Evolutionary conservation across 2,797 vertebrate species (phyloP).

Genomic region (Okamejei kenojei): DNA sequence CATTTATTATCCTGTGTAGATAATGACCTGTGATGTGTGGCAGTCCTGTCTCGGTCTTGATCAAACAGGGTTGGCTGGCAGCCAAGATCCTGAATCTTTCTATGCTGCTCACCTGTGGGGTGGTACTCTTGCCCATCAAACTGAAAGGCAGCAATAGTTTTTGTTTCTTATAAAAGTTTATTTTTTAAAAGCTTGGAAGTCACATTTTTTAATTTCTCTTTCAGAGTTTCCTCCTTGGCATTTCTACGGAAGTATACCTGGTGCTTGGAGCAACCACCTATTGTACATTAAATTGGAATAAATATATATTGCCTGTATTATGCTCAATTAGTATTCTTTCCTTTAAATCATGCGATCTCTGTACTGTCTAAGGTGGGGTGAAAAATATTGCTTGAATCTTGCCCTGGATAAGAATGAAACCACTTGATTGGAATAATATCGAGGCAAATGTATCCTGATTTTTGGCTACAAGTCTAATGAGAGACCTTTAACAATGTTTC

Average conservation of each 20-base stretch:
- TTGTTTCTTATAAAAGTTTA: not conserved
- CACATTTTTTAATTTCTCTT: not conserved
- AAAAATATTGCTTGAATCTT: not conserved
- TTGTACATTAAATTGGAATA: constrained; percentile 32
- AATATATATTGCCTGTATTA: not conserved
- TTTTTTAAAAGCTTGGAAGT: not conserved
- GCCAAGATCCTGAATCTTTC: not conserved
- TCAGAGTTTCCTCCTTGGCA: not conserved
- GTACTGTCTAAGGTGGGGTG: not conserved
- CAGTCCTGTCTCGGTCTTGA: not conserved
- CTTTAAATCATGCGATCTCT: not conserved
- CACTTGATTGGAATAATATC: not conserved
- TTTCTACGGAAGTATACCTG: not conserved
- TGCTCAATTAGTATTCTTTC: not conserved
- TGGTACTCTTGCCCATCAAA: not conserved
- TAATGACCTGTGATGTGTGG: not conserved
- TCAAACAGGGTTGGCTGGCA: not conserved
- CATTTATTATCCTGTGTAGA: not conserved
- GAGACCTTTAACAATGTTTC: no score
- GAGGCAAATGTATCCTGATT: not conserved
- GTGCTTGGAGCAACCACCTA: not conserved
- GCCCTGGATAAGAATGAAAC: not conserved
- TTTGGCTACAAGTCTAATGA: no score
- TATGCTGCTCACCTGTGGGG: no score
- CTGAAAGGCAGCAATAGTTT: not conserved